Conservation (phyloP, 2,888 invertebrate species). For the Pseudococcus viburni region DNA sequence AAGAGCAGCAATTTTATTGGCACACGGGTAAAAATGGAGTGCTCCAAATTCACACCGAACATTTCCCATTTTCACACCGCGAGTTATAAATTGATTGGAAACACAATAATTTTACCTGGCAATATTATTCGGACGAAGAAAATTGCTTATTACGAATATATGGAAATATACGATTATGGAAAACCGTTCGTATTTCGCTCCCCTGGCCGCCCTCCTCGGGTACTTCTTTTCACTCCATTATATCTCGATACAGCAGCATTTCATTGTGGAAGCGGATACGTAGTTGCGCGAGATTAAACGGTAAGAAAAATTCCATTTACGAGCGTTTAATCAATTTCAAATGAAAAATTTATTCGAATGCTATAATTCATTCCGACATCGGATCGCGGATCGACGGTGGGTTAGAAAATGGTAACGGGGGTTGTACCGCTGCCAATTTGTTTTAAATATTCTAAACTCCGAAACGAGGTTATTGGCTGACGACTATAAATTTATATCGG, state of each 20-base stretch:
- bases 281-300: neutral
- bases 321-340: slow-evolving; percentile 40
- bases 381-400: neutral
- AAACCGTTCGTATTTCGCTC: neutral
- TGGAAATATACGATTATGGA: slow-evolving; percentile 5
- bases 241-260: slow-evolving; percentile 9
- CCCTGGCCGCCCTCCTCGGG: neutral
- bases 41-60: neutral
- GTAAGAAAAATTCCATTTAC: slow-evolving; percentile 37
- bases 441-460: slow-evolving; percentile 37
- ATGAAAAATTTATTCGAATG: slow-evolving; percentile 43
- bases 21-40: neutral
- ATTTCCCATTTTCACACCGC: neutral
- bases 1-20: neutral
- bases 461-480: slow-evolving; percentile 33
- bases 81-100: slow-evolving; percentile 31
- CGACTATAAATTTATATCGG: slow-evolving; percentile 23
- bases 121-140: slow-evolving; percentile 27
- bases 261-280: neutral
- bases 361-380: slow-evolving; percentile 36
- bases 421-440: slow-evolving; percentile 47
- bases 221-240: neutral
- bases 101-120: neutral
- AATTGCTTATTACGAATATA: slow-evolving; percentile 3
- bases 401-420: neutral